Conservation (phyloP, 2,113 vertebrate genomes). For the Sitta europaea region DNA sequence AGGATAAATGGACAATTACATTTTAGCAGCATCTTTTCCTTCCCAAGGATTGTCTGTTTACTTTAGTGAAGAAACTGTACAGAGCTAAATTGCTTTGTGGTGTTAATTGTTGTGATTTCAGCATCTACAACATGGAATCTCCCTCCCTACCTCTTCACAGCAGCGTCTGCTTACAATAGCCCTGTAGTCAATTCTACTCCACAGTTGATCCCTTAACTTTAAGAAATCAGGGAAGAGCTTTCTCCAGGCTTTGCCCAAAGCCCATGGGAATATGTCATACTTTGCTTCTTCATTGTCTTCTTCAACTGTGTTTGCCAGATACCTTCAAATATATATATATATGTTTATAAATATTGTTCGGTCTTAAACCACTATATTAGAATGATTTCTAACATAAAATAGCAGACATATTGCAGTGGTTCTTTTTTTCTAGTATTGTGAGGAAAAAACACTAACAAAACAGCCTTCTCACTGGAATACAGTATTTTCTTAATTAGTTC, state of each 20-base stretch:
- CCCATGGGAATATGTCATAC: slow-evolving; percentile 97
- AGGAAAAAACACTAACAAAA: not conserved
- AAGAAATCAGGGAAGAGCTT: slow-evolving; percentile 86
- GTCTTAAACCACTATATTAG: not conserved
- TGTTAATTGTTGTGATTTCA: not conserved
- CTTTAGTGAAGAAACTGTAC: not conserved
- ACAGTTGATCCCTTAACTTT: slow-evolving; percentile 86
- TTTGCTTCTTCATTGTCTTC: slow-evolving; percentile 93
- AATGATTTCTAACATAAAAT: not conserved
- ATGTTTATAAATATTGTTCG: not conserved
- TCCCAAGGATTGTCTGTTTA: not conserved
- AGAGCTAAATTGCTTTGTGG: not conserved
- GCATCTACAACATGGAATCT: not conserved
- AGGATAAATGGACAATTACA: not conserved
- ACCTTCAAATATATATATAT: slow-evolving; percentile 73
- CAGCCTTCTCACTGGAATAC: not conserved
- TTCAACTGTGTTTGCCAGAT: slow-evolving; percentile 96
- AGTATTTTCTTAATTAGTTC: not conserved
- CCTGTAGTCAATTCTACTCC: slow-evolving; percentile 89
- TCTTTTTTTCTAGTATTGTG: not conserved
- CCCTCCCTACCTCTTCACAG: slow-evolving; percentile 89
- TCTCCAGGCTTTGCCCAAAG: slow-evolving; percentile 90
- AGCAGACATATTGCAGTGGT: not conserved
- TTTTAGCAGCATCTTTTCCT: not conserved
- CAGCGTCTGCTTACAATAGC: slow-evolving; percentile 92